A percentile compares a stretch with the other conserved stretches of the same genome.
These are phyloP conservation scores for Isaurus tuberculatus DNA, from an alignment of 92 coral and sea anemone species.

Conservation along the genomic window DNA sequence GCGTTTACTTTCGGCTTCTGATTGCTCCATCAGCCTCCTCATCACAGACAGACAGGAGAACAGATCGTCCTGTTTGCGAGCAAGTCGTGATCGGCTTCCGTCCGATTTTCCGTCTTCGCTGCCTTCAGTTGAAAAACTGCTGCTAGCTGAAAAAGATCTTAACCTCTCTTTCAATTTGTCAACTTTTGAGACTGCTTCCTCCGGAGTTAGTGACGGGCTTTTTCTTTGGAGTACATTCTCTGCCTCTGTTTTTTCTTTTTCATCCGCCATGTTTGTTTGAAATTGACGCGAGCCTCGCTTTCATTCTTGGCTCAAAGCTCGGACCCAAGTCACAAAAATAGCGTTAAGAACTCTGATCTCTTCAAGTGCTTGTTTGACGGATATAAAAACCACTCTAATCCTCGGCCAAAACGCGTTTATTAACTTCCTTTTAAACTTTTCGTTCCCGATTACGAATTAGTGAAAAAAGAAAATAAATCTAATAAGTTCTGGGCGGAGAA, in stretches of 20 bases:
- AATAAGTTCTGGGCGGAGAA: background rate
- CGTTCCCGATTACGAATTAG: background rate
- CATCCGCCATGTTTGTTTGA: slow-evolving; percentile 46
- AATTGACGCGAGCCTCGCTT: slow-evolving; percentile 82
- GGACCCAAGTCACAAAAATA: background rate
- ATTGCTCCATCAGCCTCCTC: slow-evolving; percentile 97
- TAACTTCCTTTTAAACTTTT: background rate
- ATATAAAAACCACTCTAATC: background rate
- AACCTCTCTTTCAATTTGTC: slow-evolving; percentile 76
- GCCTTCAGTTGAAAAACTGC: slow-evolving; percentile 65
- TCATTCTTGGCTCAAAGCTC: slow-evolving; percentile 13
- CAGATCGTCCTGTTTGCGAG: slow-evolving; percentile 87
- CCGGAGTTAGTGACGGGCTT: slow-evolving; percentile 60
- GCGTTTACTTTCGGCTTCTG: slow-evolving; percentile 93
- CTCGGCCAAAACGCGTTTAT: background rate
- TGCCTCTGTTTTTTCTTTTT: slow-evolving; percentile 3
- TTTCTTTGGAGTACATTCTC: slow-evolving; percentile 45
- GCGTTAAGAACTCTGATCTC: background rate
- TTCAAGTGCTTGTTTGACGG: background rate
- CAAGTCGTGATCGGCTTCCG: slow-evolving; percentile 59
- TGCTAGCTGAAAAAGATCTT: slow-evolving; percentile 77
- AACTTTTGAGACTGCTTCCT: slow-evolving; percentile 73
- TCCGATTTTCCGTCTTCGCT: slow-evolving; percentile 72
- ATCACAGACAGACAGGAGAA: slow-evolving; percentile 92
- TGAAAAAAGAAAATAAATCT: background rate